phyloP scores from a whole-genome alignment of 2,113 vertebrate genomes.

The Piprites chloris region DNA sequence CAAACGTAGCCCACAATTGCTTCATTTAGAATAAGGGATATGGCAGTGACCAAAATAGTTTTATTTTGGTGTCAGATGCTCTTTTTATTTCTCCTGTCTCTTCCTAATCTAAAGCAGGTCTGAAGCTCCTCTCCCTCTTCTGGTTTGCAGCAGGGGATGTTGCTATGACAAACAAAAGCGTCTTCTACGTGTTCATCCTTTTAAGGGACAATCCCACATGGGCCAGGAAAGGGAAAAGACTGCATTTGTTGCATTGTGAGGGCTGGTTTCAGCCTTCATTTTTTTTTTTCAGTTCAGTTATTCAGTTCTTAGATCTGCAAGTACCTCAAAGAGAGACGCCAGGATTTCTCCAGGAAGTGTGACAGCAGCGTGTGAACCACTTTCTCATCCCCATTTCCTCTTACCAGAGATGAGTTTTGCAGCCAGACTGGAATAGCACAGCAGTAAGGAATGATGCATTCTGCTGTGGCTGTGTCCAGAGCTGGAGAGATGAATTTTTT shows the following conservation, averaged over 20 bases:
- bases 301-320: not conserved
- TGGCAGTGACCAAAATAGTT: slow-evolving; percentile 66
- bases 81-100: slow-evolving; percentile 59
- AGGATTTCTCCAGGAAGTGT: not conserved
- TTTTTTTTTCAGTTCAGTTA: not conserved
- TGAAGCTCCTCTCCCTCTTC: not conserved
- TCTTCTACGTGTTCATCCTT: not conserved
- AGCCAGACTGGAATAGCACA: not conserved
- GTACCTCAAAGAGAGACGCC: not conserved
- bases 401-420: not conserved
- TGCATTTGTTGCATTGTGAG: not conserved
- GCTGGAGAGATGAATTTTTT: not conserved
- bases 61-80: slow-evolving; percentile 63
- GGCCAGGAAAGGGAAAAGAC: not conserved
- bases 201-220: not conserved
- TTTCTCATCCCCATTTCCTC: not conserved
- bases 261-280: not conserved
- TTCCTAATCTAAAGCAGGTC: slow-evolving; percentile 32
- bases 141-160: not conserved
- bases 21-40: slow-evolving; percentile 64
- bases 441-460: not conserved
- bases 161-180: not conserved
- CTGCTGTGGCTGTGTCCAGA: not conserved
- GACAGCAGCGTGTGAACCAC: not conserved
- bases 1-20: slow-evolving; percentile 67